Base-by-base conservation (phyloP, 2,113 vertebrate genomes). In the Elachura formosa region DNA sequence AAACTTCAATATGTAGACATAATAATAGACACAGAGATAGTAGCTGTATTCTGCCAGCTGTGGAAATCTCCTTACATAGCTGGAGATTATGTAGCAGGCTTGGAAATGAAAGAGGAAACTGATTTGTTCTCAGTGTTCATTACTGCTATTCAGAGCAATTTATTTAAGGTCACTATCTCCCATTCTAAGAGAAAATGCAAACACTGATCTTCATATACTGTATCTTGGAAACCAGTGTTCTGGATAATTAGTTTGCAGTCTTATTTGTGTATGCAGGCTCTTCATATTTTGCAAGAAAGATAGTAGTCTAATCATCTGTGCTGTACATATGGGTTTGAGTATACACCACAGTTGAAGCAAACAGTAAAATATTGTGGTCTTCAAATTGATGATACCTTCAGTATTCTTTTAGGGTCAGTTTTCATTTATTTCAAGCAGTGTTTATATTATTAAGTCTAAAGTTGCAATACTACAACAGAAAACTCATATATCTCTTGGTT, bases 151-250 rank as follows among this genome's bases (percentile, higher is more conserved):
- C 92, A 92, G 38, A 95, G 71, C 93, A 89, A 97, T 97, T 97
- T 98, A 96, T 98, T 98, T 97, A 96, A 97, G 91, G 84, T 83
- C 88, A 87, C 94, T 97, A 87, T 95, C 94, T 97, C 74, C 93
- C 91, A 97, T 90, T 93, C 84, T 90, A 86, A 97, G 71, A 69
- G 84, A 96, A 93, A 97, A 94, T 11, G n/a, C 93, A 97, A 97
- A 96, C 79, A 97, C 97, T 97, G 90, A 96, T 97, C 97, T 96
- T 97, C 61, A 61, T 86, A 94, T 87, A 89, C 82, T 89, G 83
- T 96, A 94, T 96, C 95, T 96, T 97, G 81, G 94, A 96, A 97
- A 96, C 95, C n/a, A 61, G 77, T 93, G 79, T 93, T 92, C 93
- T 92, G 88, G 91, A 93, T 98, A 97, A 97, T 97, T 95, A 97